phyloP scores from a whole-genome alignment of 2,888 invertebrate species.

The Eustalomyia histrio region DNA sequence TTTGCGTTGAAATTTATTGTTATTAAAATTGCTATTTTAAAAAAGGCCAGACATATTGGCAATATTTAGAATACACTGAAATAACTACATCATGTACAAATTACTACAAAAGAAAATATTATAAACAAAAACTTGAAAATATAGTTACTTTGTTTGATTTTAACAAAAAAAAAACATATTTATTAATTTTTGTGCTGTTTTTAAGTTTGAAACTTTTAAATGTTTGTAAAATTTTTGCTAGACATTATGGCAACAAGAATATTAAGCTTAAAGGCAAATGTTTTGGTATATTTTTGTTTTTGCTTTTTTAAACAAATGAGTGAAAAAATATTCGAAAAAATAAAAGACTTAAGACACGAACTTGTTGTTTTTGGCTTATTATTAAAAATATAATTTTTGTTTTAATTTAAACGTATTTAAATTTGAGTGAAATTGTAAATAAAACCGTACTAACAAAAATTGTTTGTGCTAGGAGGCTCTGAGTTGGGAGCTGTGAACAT shows the following conservation, averaged over 20 bases:
- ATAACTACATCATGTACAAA: constrained; percentile 48
- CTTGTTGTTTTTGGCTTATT: constrained; percentile 18
- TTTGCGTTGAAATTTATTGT: constrained; percentile 15
- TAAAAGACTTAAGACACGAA: constrained; percentile 52
- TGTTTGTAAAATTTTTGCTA: constrained; percentile 52
- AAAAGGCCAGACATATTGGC: constrained; percentile 60
- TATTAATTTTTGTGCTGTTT: constrained; percentile 13
- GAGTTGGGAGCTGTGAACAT: no score
- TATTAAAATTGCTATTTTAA: background rate
- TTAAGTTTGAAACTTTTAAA: constrained; percentile 8
- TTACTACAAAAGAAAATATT: constrained; percentile 24
- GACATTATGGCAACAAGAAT: constrained; percentile 61
- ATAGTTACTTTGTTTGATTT: constrained; percentile 48
- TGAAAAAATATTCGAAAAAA: constrained; percentile 6
- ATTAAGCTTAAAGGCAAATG: constrained; percentile 46
- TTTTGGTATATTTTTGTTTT: constrained; percentile 9
- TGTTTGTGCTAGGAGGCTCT: no score
- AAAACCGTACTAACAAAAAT: no score
- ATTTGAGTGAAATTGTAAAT: background rate
- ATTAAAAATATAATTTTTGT: background rate
- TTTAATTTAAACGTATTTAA: background rate
- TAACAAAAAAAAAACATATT: constrained; percentile 47
- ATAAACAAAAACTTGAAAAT: constrained; percentile 1
- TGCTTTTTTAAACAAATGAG: constrained; percentile 26
- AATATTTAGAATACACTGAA: constrained; percentile 48